Evolutionary conservation across 2,113 vertebrate genomes (phyloP).

Genomic region (Agelaius phoeniceus): DNA sequence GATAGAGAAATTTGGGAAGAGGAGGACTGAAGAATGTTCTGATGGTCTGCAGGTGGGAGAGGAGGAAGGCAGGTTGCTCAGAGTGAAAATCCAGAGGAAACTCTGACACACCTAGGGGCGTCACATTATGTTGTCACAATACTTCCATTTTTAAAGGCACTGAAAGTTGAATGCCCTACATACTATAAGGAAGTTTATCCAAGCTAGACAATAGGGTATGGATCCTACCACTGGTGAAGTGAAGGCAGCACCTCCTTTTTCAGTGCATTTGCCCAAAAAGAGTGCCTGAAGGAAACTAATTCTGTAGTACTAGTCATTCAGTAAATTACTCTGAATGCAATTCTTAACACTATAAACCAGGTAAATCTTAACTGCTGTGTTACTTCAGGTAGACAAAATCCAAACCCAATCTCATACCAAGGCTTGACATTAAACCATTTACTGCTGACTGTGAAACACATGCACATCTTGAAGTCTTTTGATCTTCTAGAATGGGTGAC

Average conservation of each 20-base stretch:
- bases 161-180: background rate
- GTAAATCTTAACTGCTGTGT: background rate
- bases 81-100: background rate
- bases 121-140: background rate
- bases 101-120: fast-evolving
- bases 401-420: background rate
- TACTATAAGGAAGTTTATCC: background rate
- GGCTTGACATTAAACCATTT: background rate
- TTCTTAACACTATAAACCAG: background rate
- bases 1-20: background rate
- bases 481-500: background rate
- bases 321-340: background rate
- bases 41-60: background rate
- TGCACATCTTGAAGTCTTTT: background rate
- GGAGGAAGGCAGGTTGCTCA: background rate
- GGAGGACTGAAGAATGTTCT: background rate
- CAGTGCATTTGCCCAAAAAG: background rate
- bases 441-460: background rate
- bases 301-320: background rate
- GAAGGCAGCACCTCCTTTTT: background rate
- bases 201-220: background rate
- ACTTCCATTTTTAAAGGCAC: background rate
- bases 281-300: background rate
- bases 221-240: background rate
- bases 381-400: background rate